Evolutionary conservation across 2,888 invertebrate species (phyloP), one percentile per base, ranked within the genome.

Genomic region (Lasioglossum vierecki): DNA sequence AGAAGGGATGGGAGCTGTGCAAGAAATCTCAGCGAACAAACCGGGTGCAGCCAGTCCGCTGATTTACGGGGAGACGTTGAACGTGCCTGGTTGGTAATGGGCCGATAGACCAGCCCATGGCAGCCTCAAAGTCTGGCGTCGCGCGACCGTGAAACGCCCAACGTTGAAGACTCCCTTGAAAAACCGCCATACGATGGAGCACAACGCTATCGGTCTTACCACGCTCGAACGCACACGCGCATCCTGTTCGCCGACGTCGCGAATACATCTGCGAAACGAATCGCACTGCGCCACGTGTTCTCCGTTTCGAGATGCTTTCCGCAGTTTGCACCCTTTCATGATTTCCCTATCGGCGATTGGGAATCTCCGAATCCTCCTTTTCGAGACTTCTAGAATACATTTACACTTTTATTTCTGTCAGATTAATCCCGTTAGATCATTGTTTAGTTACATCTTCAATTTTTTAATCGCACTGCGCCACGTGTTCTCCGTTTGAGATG

Each of bases 51-150:
- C 81, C 87, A 80, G 91, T 91, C 86, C 78, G 85, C 86, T 93
- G 93, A 93, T 93, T 93, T 93, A 93, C 92, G 93, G 93, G 91
- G 70, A 41, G 82, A 80, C 91, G 90, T 92, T 92, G 88, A 91
- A 89, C 92, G 92, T 91, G 91, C 92, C 92, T 88, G 85, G 90
- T 87, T 91, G 93, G 92, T 92, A 93, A 93, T 93, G 93, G 93
- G 88, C 92, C 91, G 93, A 92, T 92, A 89, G 88, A 83, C 82
- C 85, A 88, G 83, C 81, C 86, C 88, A 80, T 80, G 89, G 82
- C 87, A 76, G 85, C 83, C 92, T 91, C 93, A 92, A 93, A 93
- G 92, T 92, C 93, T 89, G 90, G 88, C 89, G 89, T 91, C 92
- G 90, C 85, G 88, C 90, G 91, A 91, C 89, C 92, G 91, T 92